Evolutionary conservation across 2,888 invertebrate species (phyloP).

Genomic region (Aphodius sticticus): DNA sequence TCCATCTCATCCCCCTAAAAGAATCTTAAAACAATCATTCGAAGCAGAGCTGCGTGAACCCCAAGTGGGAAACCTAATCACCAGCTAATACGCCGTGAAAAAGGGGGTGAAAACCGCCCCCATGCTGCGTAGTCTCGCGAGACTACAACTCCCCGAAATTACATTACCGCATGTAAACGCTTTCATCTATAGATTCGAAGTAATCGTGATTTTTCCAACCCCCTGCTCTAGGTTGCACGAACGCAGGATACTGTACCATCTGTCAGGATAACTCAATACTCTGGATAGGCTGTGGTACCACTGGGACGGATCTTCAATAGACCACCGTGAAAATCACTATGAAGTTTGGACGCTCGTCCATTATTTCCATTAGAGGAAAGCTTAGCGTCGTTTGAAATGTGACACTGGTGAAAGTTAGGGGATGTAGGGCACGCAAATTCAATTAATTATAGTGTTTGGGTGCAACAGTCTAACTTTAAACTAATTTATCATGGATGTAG

Average conservation of each 20-base stretch:
- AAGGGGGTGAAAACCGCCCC: neutral
- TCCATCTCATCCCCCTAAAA: neutral
- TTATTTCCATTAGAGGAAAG: neutral
- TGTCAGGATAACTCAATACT: neutral
- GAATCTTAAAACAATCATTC: neutral
- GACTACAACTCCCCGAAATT: neutral
- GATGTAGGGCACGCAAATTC: neutral
- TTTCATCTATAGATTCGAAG: neutral
- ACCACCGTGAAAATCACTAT: neutral
- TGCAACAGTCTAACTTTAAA: neutral
- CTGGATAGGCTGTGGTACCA: neutral
- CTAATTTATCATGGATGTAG: too few species aligned
- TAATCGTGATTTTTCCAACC: neutral
- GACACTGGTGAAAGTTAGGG: neutral
- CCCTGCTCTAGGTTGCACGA: neutral
- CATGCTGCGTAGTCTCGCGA: neutral
- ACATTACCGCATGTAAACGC: conserved; percentile 4
- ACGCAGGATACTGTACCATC: neutral
- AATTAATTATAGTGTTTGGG: neutral
- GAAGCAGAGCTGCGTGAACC: neutral
- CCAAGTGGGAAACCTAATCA: conserved; percentile 4
- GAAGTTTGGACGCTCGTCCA: neutral
- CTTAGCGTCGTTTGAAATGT: neutral
- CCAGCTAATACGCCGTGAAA: neutral
- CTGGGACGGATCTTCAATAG: neutral